phyloP scores from a whole-genome alignment of 1,140 invertebrate species.

The Drosophila bocqueti region DNA sequence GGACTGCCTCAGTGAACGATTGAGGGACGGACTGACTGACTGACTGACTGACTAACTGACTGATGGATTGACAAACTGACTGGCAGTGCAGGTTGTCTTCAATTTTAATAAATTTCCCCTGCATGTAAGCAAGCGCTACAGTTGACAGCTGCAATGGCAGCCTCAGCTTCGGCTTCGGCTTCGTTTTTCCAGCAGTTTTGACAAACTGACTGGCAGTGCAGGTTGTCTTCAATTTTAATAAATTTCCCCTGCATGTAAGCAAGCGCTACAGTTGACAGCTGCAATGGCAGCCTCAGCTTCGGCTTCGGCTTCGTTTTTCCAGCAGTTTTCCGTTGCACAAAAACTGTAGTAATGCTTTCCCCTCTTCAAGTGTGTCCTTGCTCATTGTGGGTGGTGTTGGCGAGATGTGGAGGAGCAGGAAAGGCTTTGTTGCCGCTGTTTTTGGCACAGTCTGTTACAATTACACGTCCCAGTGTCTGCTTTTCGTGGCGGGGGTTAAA shows the following conservation, averaged over 20 bases:
- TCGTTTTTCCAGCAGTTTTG: conserved; percentile 10
- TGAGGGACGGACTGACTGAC: background rate
- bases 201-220: conserved; percentile 35
- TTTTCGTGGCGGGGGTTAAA: background rate
- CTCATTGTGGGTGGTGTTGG: conserved; percentile 16
- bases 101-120: conserved; percentile 76
- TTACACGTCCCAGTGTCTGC: conserved; percentile 35
- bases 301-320: conserved; percentile 13
- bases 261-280: conserved; percentile 74
- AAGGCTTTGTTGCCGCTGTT: conserved; percentile 47
- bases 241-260: conserved; percentile 73
- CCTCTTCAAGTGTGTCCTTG: conserved; percentile 27
- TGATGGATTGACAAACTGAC: conserved; percentile 44
- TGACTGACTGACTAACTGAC: conserved; percentile 10
- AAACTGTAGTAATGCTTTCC: too few species aligned
- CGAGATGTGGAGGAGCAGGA: background rate
- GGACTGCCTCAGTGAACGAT: background rate
- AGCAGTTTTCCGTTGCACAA: background rate
- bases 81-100: conserved; percentile 65
- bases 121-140: conserved; percentile 76
- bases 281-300: background rate
- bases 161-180: background rate
- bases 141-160: conserved; percentile 52
- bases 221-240: conserved; percentile 79
- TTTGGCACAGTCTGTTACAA: conserved; percentile 56